Base-by-base conservation (phyloP, 2,888 invertebrate genomes). In the Drosophila mercatorum region DNA sequence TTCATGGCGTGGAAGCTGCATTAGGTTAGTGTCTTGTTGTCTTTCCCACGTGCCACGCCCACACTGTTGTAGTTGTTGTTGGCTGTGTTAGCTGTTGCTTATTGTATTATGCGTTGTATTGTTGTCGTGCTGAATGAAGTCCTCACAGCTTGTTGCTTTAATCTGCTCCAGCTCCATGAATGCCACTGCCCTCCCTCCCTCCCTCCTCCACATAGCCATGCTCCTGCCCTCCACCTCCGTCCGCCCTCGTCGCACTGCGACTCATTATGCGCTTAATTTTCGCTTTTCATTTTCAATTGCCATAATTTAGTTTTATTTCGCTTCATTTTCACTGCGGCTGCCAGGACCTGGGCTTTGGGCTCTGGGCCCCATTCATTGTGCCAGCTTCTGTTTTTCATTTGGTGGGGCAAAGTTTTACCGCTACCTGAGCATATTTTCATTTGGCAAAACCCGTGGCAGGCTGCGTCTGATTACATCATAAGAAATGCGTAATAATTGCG, bases 201-300 rank as follows among this genome's bases (percentile, higher is more conserved):
- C 22, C n/a, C 34, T 3, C 34, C 31, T 28, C 28, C 22, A 22
- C 22, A 31, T 31, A 10, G n/a, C 36, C 14, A 1, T 40, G 7
- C 34, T 31, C 26, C 17, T 6, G 1, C 7, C 12, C 7, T 0
- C 43, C 14, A 1, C 2, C 7, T 7, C 34, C 36, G 12, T 26
- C 11, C 43, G 22, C 57, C 14, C 10, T 5, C 31, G 17, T 53
- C 55, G 58, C 62, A 66, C 40, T 72, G 68, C 72, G 75, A 78
- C 75, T 89, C 83, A 81, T 91, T 88, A 83, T 89, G 76, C 76
- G 83, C 81, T 88, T 87, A 90, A 91, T 88, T 91, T 91, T 88
- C 83, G 83, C 82, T 84, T 91, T 90, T 89, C 83, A 83, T 90
- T 91, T 90, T 91, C 89, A 91, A 91, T 91, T 90, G 89, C 90